These are phyloP conservation scores for Oreochromis aureus DNA, from an alignment of 2,113 vertebrate genomes.

Conservation along the genomic window DNA sequence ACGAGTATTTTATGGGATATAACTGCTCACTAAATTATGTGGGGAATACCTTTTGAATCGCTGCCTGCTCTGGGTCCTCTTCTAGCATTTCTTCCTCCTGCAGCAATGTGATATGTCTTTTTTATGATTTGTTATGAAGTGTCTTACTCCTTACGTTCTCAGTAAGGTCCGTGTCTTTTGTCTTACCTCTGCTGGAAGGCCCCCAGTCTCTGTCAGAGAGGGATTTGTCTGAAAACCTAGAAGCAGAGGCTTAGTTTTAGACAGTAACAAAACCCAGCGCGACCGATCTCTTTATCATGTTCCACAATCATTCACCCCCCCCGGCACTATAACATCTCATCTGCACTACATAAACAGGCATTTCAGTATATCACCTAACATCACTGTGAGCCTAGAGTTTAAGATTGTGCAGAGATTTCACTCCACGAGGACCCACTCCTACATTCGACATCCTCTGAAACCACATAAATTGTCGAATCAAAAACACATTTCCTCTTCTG, in stretches of 20 bases:
- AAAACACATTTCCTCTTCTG: constrained; percentile 48
- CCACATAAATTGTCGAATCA: constrained; percentile 16
- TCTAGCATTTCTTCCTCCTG: constrained; percentile 75
- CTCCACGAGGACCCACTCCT: background rate
- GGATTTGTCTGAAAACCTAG: constrained; percentile 72
- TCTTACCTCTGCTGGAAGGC: constrained; percentile 64
- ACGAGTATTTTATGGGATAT: background rate
- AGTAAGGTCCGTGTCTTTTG: background rate
- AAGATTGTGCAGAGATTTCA: background rate
- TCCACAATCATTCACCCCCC: background rate
- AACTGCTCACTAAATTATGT: background rate
- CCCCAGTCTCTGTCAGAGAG: constrained; percentile 60
- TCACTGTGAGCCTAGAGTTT: background rate
- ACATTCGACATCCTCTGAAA: background rate
- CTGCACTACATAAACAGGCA: background rate
- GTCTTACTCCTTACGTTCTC: background rate
- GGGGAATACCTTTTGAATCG: constrained; percentile 70
- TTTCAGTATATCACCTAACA: background rate
- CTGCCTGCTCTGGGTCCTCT: constrained; percentile 66
- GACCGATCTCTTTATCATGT: background rate
- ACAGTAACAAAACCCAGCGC: background rate
- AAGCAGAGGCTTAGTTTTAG: constrained; percentile 8
- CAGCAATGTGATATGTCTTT: background rate
- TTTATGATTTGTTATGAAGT: background rate
- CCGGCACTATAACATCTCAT: background rate